A percentile compares a stretch with the other conserved stretches of the same genome.
These are phyloP conservation scores for Tetramorium bicarinatum DNA, from an alignment of 2,888 invertebrate genomes.

Conservation along the genomic window DNA sequence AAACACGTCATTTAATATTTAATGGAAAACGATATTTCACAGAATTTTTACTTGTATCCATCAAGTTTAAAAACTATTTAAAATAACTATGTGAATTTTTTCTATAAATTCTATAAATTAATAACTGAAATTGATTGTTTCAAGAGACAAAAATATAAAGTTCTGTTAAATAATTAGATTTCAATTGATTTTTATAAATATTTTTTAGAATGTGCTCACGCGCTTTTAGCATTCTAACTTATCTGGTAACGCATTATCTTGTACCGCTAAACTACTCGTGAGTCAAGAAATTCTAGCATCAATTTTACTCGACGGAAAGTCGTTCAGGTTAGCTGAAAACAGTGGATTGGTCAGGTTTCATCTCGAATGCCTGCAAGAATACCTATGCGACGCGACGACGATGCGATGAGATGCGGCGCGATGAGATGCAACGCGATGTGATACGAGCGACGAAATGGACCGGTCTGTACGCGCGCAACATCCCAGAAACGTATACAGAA, in stretches of 20 bases:
- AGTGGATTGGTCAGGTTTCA: slow-evolving; percentile 18
- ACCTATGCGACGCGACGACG: slow-evolving; percentile 12
- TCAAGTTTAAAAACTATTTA: neutral
- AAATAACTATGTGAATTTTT: neutral
- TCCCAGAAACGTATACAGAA: slow-evolving; percentile 28
- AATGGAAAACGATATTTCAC: neutral
- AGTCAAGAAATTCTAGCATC: slow-evolving; percentile 20
- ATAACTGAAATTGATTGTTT: slow-evolving; percentile 1
- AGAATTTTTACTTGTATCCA: neutral
- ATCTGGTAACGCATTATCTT: neutral
- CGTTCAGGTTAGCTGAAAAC: slow-evolving; percentile 34
- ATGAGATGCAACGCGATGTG: neutral
- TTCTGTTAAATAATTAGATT: neutral
- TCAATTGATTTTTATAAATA: neutral
- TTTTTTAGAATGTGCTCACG: neutral
- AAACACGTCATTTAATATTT: neutral
- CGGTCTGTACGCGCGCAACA: slow-evolving; percentile 45
- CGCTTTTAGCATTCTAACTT: neutral
- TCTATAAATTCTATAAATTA: neutral
- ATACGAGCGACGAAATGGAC: slow-evolving; percentile 15
- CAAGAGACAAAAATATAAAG: neutral
- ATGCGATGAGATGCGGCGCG: neutral
- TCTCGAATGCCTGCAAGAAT: slow-evolving; percentile 21
- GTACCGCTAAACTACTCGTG: neutral
- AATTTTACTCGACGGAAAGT: slow-evolving; percentile 15